Percentiles rank a stretch among this genome's conserved stretches.
phyloP scores from a whole-genome alignment of 2,113 vertebrate species.

The Festucalex cinctus region DNA sequence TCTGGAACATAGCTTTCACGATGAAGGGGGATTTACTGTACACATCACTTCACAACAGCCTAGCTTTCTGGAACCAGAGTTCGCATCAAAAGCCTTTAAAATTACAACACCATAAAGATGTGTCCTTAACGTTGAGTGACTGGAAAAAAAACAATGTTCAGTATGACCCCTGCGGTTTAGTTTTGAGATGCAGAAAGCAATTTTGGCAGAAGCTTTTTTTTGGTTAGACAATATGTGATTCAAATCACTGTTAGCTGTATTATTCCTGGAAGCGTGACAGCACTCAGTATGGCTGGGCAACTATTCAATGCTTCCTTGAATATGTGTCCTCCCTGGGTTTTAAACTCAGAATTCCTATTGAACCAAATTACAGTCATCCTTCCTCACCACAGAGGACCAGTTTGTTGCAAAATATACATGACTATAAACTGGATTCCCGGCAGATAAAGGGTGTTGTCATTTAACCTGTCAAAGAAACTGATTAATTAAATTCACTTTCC shows the following conservation, averaged over 20 bases:
- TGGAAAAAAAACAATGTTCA: not conserved
- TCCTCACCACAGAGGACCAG: not conserved
- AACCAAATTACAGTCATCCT: constrained; percentile 9
- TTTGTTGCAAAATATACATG: not conserved
- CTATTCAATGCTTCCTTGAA: constrained; percentile 23
- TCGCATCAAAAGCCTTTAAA: not conserved
- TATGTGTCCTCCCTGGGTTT: not conserved
- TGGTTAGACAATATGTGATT: constrained; percentile 21
- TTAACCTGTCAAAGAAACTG: not conserved
- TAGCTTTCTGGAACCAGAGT: not conserved
- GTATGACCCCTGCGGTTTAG: not conserved
- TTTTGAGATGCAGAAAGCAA: not conserved
- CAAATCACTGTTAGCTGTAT: constrained; percentile 7
- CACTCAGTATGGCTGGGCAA: constrained; percentile 36
- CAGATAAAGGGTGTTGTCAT: not conserved
- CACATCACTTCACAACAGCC: not conserved
- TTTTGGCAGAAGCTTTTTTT: not conserved
- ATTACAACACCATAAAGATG: not conserved
- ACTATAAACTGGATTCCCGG: not conserved
- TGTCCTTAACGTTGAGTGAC: not conserved
- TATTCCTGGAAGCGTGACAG: constrained; percentile 37
- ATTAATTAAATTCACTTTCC: not conserved
- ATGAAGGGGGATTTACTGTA: too few species aligned
- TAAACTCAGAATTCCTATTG: constrained; percentile 1
- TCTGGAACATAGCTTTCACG: too few species aligned